A percentile compares a stretch with the other conserved stretches of the same genome.
Conservation (phyloP, 1,140 invertebrate genomes). For the Procambarus clarkii region DNA sequence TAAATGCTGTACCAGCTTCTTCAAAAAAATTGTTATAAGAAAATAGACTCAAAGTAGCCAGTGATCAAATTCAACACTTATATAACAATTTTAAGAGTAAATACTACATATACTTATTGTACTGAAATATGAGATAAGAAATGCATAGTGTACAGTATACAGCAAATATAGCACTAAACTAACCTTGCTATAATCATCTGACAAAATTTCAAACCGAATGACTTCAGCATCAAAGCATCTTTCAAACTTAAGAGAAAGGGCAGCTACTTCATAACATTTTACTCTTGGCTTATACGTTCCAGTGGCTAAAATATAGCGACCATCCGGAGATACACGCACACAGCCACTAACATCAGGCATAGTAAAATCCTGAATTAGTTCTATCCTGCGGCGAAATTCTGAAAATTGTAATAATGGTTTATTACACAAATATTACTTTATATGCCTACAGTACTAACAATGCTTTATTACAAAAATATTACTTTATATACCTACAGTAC, state of each 20-base stretch:
- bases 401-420: conserved; percentile 15
- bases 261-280: conserved; percentile 96
- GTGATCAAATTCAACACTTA: too few relatives aligned
- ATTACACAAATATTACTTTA: background rate
- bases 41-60: too few relatives aligned
- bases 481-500: too few relatives aligned
- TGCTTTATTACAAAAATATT: too few relatives aligned
- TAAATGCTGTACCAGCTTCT: conserved; percentile 40
- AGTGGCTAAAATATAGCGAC: conserved; percentile 93
- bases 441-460: conserved; percentile 31
- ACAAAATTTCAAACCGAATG: conserved; percentile 89
- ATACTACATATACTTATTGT: too few relatives aligned
- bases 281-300: conserved; percentile 98
- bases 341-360: conserved; percentile 96
- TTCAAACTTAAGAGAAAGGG: conserved; percentile 98
- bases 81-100: too few relatives aligned
- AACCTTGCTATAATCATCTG: conserved; percentile 93
- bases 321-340: conserved; percentile 92
- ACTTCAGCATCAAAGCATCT: conserved; percentile 98
- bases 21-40: background rate
- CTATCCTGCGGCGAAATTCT: conserved; percentile 89
- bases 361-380: conserved; percentile 99
- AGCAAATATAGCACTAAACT: conserved; percentile 43
- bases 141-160: too few relatives aligned
- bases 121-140: too few relatives aligned